Evolutionary conservation across 2,113 vertebrate genomes (phyloP).

Genomic region (Mellivora capensis): DNA sequence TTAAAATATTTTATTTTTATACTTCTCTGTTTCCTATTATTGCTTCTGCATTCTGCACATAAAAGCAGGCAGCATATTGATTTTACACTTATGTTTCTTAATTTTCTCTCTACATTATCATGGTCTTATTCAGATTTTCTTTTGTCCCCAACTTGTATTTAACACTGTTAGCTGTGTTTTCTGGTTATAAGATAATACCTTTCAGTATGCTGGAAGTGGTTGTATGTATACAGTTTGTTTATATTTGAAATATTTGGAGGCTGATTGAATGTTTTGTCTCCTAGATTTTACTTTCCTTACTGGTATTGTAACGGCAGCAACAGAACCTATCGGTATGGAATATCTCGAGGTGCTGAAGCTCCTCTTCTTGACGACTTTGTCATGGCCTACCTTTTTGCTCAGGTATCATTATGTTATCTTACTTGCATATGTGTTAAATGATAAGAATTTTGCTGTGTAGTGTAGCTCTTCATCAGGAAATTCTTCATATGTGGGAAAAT

Average conservation of each 20-base stretch:
- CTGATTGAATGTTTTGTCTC: slow-evolving; percentile 25
- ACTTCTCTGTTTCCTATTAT: neutral
- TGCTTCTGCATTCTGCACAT: neutral
- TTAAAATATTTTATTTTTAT: neutral
- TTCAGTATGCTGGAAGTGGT: neutral
- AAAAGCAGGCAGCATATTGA: neutral
- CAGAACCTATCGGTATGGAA: slow-evolving; percentile 90
- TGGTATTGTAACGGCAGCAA: slow-evolving; percentile 90
- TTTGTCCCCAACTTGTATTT: neutral
- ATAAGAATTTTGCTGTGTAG: neutral
- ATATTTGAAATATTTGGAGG: neutral
- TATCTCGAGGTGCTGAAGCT: slow-evolving; percentile 88
- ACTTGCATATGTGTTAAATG: neutral
- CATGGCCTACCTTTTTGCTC: slow-evolving; percentile 93
- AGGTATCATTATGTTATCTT: slow-evolving; percentile 83
- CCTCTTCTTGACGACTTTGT: slow-evolving; percentile 93
- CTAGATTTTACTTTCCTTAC: slow-evolving; percentile 94
- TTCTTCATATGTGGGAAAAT: neutral
- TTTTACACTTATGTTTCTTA: neutral
- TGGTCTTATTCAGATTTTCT: neutral
- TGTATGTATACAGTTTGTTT: neutral
- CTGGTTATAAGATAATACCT: neutral
- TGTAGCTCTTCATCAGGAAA: neutral
- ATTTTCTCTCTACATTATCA: neutral
- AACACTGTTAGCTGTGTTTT: neutral